Evolutionary conservation across 2,797 vertebrate genomes (phyloP).

Genomic region (Vireo griseus): DNA sequence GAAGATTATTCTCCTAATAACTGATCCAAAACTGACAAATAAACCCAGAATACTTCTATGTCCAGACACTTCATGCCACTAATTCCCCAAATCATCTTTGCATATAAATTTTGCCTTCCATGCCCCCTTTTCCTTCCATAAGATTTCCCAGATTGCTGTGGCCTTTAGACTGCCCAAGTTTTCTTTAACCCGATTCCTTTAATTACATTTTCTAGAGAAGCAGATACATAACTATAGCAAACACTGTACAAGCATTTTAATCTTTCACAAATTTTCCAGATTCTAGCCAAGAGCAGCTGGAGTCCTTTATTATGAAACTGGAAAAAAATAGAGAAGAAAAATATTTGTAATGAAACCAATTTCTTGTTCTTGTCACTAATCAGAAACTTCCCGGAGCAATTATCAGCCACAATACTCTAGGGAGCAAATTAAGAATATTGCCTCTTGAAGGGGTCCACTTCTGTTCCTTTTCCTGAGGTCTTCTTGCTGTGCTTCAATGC

Average conservation of each 20-base stretch:
- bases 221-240: background rate
- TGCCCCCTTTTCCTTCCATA: fast-evolving
- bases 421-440: background rate
- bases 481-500: background rate
- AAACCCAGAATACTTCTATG: background rate
- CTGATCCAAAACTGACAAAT: background rate
- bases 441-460: background rate
- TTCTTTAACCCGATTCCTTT: too few relatives aligned
- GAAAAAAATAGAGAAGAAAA: background rate
- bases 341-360: background rate
- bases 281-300: background rate
- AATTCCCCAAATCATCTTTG: background rate
- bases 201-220: background rate
- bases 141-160: background rate
- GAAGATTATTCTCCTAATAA: background rate
- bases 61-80: background rate
- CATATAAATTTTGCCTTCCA: background rate
- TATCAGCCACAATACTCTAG: background rate
- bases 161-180: background rate
- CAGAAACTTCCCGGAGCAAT: background rate
- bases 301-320: background rate
- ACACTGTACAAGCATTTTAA: background rate
- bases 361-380: background rate
- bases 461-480: background rate
- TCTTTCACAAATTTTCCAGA: background rate